Percentiles rank a stretch among this genome's conserved stretches.
Conservation (phyloP, 2,113 vertebrate species). For the Plestiodon gilberti region DNA sequence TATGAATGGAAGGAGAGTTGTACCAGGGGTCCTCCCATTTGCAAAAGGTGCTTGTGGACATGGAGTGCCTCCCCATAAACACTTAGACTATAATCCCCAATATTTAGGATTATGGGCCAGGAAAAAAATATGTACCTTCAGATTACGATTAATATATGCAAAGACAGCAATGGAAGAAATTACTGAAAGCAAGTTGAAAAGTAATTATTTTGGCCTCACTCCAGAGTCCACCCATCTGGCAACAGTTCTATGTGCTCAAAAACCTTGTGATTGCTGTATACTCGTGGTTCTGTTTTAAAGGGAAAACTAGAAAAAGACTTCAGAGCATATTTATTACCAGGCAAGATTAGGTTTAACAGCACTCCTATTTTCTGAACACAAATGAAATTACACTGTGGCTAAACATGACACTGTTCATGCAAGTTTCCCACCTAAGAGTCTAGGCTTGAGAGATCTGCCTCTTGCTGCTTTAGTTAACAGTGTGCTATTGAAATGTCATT, state of each 20-base stretch:
- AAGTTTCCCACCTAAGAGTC: slow-evolving; percentile 19
- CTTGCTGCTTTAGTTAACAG: slow-evolving; percentile 48
- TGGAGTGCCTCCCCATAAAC: no score
- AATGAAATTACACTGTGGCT: slow-evolving; percentile 33
- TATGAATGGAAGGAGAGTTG: no score
- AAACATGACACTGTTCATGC: slow-evolving; percentile 33
- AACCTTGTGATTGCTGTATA: background rate
- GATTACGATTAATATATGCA: no score
- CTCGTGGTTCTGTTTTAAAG: background rate
- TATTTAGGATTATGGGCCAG: background rate
- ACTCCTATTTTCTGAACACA: slow-evolving; percentile 15
- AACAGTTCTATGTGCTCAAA: slow-evolving; percentile 15
- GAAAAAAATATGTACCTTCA: background rate
- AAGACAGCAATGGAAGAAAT: background rate
- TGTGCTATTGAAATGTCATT: slow-evolving; percentile 43
- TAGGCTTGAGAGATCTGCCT: slow-evolving; percentile 24
- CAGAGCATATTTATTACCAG: background rate
- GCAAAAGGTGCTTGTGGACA: no score
- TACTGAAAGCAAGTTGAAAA: background rate
- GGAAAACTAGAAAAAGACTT: background rate
- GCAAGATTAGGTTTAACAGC: slow-evolving; percentile 29
- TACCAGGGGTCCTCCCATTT: no score
- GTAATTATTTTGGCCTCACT: background rate
- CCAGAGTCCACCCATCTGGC: background rate
- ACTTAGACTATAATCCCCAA: no score